These are phyloP conservation scores for Megalops cyprinoides DNA, from an alignment of 2,797 vertebrate species.

Conservation along the genomic window DNA sequence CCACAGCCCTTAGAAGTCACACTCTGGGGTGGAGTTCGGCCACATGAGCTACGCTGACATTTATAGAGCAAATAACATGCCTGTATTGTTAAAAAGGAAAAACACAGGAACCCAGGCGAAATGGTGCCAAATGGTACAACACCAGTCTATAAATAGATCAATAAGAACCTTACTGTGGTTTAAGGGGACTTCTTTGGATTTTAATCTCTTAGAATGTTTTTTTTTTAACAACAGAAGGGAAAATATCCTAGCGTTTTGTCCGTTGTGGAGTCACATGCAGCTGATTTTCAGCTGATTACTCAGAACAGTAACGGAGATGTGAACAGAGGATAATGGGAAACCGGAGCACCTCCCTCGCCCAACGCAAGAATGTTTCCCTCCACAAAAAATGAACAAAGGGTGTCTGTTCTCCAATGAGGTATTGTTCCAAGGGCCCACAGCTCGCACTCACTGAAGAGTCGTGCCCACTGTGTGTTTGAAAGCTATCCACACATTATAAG, in stretches of 20 bases:
- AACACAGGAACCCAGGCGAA: background rate
- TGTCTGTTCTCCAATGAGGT: conserved; percentile 2
- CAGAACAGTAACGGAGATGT: background rate
- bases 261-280: background rate
- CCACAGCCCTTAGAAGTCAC: background rate
- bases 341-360: background rate
- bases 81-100: background rate
- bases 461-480: too few species aligned
- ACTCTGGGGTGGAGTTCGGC: background rate
- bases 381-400: conserved; percentile 14
- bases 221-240: background rate
- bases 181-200: background rate
- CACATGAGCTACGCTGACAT: background rate
- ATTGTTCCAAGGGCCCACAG: conserved; percentile 1
- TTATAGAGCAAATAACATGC: background rate
- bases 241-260: background rate
- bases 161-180: background rate
- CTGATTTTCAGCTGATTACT: conserved; percentile 3
- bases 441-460: background rate
- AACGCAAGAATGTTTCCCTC: background rate
- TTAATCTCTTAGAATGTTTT: background rate
- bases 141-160: background rate
- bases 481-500: too few species aligned
- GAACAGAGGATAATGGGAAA: conserved; percentile 6
- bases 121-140: background rate